Conservation (phyloP, 2,113 vertebrate genomes). For the Cyphomyrus plagiostoma region DNA sequence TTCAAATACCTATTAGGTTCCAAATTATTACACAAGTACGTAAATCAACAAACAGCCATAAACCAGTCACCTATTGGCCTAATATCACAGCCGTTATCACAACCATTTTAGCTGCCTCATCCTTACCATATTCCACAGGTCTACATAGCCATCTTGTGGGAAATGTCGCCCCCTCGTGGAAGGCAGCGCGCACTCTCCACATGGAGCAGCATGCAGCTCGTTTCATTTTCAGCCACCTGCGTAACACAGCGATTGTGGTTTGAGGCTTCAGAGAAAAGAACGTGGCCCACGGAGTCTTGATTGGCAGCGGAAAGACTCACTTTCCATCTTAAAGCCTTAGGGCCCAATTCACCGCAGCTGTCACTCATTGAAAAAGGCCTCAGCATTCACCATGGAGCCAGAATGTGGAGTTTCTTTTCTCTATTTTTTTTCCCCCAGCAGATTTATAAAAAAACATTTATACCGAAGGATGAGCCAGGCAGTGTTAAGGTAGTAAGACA, state of each 20-base stretch:
- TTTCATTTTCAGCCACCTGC: neutral
- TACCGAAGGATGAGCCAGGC: neutral
- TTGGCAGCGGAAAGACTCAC: neutral
- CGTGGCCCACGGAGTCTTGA: neutral
- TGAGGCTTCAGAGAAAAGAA: neutral
- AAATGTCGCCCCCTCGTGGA: neutral
- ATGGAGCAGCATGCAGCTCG: neutral
- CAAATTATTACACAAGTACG: neutral
- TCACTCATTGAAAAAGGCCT: neutral
- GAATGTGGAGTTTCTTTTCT: neutral
- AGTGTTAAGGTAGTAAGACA: conserved; percentile 59
- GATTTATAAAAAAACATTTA: neutral
- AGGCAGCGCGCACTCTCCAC: neutral
- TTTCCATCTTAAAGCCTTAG: neutral
- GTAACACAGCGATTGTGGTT: neutral
- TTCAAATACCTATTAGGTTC: neutral
- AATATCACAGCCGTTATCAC: neutral
- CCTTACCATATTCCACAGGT: neutral
- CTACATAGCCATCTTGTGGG: neutral
- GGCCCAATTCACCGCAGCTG: neutral
- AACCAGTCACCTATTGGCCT: neutral
- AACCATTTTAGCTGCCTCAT: neutral
- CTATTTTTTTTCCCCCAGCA: neutral
- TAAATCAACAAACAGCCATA: neutral
- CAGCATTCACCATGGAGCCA: neutral